phyloP scores from a whole-genome alignment of 64 coral and sea anemone species.

The Catalaphyllia jardinei region DNA sequence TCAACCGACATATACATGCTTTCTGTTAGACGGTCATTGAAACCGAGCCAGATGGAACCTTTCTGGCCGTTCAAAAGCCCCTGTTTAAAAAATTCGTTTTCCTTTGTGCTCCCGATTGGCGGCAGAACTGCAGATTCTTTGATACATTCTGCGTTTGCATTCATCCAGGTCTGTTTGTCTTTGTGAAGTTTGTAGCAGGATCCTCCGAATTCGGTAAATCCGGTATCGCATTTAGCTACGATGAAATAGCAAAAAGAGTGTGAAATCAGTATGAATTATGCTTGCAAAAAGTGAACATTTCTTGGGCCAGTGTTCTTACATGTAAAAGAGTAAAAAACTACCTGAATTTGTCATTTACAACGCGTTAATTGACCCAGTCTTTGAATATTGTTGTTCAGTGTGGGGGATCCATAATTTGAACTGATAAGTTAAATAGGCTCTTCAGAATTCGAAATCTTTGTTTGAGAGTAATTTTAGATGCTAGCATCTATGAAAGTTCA shows the following conservation, averaged over 20 bases:
- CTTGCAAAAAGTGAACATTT: neutral
- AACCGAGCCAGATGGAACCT: constrained; percentile 27
- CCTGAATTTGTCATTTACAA: no score
- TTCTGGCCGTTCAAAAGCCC: constrained; percentile 25
- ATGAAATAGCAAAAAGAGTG: neutral
- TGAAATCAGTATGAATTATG: neutral
- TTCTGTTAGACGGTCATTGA: constrained; percentile 56
- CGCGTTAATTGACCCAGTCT: no score
- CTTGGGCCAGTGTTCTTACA: no score
- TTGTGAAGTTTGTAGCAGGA: constrained; percentile 57
- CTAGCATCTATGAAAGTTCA: no score
- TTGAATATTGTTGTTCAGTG: no score
- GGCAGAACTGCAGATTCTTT: constrained; percentile 55
- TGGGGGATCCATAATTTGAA: no score
- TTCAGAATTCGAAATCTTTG: no score
- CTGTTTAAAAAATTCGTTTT: constrained; percentile 41
- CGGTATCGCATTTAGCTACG: constrained; percentile 35
- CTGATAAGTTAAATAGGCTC: no score
- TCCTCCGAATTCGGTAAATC: constrained; percentile 49
- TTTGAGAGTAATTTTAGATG: no score
- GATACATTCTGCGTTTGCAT: constrained; percentile 36
- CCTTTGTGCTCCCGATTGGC: neutral
- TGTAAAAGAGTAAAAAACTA: no score
- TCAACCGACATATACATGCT: constrained; percentile 69
- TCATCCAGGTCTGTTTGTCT: constrained; percentile 59